Percentiles rank a stretch among this genome's conserved stretches.
phyloP scores from a whole-genome alignment of 1,140 invertebrate genomes.

The Sycophila sp. region DNA sequence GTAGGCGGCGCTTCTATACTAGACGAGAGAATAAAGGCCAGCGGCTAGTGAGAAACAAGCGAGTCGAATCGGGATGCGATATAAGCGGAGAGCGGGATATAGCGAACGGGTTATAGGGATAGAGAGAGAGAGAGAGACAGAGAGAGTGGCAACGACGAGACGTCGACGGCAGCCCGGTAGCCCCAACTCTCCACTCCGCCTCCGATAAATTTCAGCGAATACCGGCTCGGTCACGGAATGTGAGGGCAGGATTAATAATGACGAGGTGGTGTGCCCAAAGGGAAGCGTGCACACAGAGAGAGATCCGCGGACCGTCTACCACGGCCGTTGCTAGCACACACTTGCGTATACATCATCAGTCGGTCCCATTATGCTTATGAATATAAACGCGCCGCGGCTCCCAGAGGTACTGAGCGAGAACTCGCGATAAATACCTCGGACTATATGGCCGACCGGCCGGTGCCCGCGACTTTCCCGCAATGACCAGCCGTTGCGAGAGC shows the following conservation, averaged over 20 bases:
- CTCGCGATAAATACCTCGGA: conserved; percentile 38
- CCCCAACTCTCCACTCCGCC: not conserved
- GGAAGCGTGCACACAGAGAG: not conserved
- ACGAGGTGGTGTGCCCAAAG: conserved; percentile 40
- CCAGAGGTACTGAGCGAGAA: not conserved
- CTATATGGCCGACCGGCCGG: not conserved
- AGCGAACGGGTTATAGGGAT: too few species aligned
- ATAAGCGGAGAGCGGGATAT: too few species aligned
- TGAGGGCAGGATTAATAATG: conserved; percentile 41
- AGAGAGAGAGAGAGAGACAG: too few species aligned
- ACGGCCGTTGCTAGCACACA: conserved; percentile 36
- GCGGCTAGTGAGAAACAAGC: not conserved
- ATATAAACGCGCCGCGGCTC: conserved; percentile 47
- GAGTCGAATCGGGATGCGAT: not conserved
- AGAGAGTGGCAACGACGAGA: not conserved
- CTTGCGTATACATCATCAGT: conserved; percentile 40
- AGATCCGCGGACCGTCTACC: not conserved
- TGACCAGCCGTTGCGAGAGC: too few species aligned
- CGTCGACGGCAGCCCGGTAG: not conserved
- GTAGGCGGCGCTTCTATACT: too few species aligned
- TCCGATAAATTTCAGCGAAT: conserved; percentile 28
- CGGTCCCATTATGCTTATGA: conserved; percentile 47
- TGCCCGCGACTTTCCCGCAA: not conserved
- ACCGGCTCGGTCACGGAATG: not conserved
- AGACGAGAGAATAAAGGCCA: not conserved